phyloP scores from a whole-genome alignment of 2,888 invertebrate genomes.

The Xestobium rufovillosum region DNA sequence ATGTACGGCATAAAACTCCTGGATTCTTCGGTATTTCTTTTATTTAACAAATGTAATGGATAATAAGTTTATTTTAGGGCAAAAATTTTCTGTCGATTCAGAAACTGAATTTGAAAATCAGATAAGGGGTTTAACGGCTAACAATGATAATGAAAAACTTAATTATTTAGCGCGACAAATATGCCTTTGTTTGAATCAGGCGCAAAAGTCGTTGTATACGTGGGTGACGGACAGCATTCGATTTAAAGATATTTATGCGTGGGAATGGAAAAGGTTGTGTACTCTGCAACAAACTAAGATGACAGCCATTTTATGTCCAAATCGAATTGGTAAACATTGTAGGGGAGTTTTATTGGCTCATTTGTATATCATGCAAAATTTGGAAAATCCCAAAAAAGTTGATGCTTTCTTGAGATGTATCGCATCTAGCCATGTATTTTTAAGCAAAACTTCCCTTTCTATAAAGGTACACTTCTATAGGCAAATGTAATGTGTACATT shows the following conservation, averaged over 20 bases:
- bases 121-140: no score
- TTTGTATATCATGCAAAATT: not conserved
- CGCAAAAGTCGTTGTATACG: not conserved
- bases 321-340: no score
- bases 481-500: no score
- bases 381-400: not conserved
- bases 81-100: no score
- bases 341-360: not conserved
- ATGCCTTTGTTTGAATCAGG: no score
- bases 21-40: no score
- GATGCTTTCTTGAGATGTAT: not conserved
- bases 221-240: not conserved
- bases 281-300: not conserved
- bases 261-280: not conserved
- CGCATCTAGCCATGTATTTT: not conserved
- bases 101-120: no score
- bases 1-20: no score
- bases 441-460: not conserved
- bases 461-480: not conserved
- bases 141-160: no score
- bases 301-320: not conserved
- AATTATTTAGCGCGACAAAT: no score
- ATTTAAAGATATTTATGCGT: not conserved
- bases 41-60: no score
- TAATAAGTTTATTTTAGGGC: no score